A percentile compares a stretch with the other conserved stretches of the same genome.
Evolutionary conservation across 1,140 invertebrate species (phyloP).

Genomic region (Kradibia gibbosae): DNA sequence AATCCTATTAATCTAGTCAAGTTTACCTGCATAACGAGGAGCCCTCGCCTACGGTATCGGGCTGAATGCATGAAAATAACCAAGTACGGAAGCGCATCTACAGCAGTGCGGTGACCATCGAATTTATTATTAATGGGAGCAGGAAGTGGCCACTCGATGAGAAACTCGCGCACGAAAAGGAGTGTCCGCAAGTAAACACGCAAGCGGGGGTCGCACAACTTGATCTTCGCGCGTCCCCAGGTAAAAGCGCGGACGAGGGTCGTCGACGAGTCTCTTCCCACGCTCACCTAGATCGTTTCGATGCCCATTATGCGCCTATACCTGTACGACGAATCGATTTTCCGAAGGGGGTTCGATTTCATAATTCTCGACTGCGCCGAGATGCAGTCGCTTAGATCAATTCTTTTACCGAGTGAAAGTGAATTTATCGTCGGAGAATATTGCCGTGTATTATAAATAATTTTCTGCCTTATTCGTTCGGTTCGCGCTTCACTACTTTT

Average conservation of each 20-base stretch:
- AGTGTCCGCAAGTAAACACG: constrained; percentile 11
- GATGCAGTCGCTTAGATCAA: neutral
- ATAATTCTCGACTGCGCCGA: neutral
- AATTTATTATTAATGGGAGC: neutral
- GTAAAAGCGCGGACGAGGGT: neutral
- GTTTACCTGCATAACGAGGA: neutral
- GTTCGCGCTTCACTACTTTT: too few relatives aligned
- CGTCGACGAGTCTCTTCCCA: neutral
- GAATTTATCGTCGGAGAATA: too few relatives aligned
- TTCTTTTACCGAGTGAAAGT: neutral
- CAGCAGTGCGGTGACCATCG: neutral
- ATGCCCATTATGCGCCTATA: neutral
- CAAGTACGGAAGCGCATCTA: neutral
- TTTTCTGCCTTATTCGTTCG: too few relatives aligned
- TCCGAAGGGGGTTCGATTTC: neutral
- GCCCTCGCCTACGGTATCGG: neutral
- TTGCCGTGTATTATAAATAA: too few relatives aligned
- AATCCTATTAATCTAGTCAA: neutral
- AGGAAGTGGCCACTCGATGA: neutral
- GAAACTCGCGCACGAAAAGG: neutral
- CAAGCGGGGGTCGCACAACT: neutral
- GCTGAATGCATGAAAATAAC: neutral
- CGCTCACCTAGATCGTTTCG: neutral
- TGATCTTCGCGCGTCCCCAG: neutral
- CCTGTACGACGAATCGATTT: neutral